These are phyloP conservation scores for Copidosoma floridanum DNA, from an alignment of 1,140 invertebrate species.

Conservation along the genomic window DNA sequence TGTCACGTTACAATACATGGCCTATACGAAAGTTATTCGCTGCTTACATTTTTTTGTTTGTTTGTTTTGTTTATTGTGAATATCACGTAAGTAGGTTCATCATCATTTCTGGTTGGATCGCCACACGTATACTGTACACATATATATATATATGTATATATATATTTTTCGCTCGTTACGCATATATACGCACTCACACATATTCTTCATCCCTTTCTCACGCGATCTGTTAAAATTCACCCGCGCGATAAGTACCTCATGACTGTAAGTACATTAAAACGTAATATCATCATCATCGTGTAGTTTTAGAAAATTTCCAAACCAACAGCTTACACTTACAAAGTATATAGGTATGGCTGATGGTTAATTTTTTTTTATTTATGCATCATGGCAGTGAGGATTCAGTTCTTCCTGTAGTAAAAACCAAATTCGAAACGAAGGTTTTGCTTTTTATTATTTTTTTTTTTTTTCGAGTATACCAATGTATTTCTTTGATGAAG, in stretches of 20 bases:
- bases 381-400: conserved; percentile 46
- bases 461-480: conserved; percentile 13
- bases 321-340: conserved; percentile 41
- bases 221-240: no score
- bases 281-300: no score
- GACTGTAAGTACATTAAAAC: conserved; percentile 55
- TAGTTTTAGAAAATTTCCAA: no score
- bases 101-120: conserved; percentile 27
- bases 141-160: conserved; percentile 23
- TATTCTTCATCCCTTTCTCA: no score
- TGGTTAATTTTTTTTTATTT: neutral
- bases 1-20: conserved; percentile 33
- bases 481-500: no score
- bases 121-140: conserved; percentile 21
- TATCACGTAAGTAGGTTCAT: conserved; percentile 46
- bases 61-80: conserved; percentile 52
- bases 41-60: no score
- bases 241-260: conserved; percentile 35
- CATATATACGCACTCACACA: conserved; percentile 11
- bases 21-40: no score
- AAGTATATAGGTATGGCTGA: conserved; percentile 40
- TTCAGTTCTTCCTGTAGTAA: conserved; percentile 6
- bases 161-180: conserved; percentile 1
- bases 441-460: no score
- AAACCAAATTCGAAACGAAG: neutral